phyloP scores from a whole-genome alignment of 1,140 invertebrate genomes.

The Drosophila nannoptera region DNA sequence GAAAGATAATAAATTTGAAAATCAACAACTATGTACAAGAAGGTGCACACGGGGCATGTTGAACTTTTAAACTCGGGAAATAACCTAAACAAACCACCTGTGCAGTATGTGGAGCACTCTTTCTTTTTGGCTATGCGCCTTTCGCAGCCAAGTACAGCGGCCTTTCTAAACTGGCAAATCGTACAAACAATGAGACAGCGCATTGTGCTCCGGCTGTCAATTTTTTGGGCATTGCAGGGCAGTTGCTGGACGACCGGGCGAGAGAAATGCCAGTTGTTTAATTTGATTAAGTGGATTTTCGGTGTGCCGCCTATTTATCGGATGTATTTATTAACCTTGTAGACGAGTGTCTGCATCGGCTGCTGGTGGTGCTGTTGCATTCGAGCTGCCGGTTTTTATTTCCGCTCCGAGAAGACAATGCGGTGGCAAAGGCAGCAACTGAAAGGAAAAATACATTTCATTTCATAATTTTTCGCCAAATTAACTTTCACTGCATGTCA shows the following conservation, averaged over 20 bases:
- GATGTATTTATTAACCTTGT: slow-evolving; percentile 51
- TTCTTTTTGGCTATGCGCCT: slow-evolving; percentile 2
- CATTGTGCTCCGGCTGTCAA: slow-evolving; percentile 50
- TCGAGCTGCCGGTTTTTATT: slow-evolving; percentile 31
- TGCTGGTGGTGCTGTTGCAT: background rate
- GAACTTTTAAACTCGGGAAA: slow-evolving; percentile 57
- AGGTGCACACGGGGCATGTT: slow-evolving; percentile 41
- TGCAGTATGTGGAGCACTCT: slow-evolving; percentile 27
- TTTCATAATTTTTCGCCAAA: slow-evolving; percentile 72
- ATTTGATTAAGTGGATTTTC: slow-evolving; percentile 53
- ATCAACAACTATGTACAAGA: slow-evolving; percentile 29
- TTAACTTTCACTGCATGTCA: slow-evolving; percentile 75
- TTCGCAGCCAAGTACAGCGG: slow-evolving; percentile 12
- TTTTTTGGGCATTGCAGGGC: slow-evolving; percentile 45
- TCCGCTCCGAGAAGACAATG: slow-evolving; percentile 47
- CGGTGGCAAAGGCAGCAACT: slow-evolving; percentile 47
- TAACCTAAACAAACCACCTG: slow-evolving; percentile 45
- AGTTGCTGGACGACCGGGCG: slow-evolving; percentile 10
- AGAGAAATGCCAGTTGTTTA: slow-evolving; percentile 47
- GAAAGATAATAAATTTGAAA: slow-evolving; percentile 48
- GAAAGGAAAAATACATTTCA: slow-evolving; percentile 71
- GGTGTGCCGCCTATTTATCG: slow-evolving; percentile 37
- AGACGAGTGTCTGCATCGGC: slow-evolving; percentile 4
- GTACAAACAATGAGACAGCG: slow-evolving; percentile 54
- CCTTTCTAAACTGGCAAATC: slow-evolving; percentile 63